Conservation (phyloP, 2,888 invertebrate genomes). For the Epistrophe grossulariae region DNA sequence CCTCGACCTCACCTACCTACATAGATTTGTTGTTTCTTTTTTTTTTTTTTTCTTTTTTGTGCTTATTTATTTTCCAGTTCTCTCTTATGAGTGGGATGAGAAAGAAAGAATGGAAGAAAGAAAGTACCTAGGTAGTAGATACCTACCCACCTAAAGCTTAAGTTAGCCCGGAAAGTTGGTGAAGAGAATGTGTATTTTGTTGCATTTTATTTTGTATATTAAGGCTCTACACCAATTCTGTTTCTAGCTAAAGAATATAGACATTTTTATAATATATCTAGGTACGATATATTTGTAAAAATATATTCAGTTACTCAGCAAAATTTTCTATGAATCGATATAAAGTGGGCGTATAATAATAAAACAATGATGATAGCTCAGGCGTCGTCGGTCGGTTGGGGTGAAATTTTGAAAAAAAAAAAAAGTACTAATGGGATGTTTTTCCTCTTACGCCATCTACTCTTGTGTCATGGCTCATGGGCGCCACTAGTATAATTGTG, state of each 20-base stretch:
- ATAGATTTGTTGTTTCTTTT: too few species aligned
- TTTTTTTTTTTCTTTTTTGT: conserved; percentile 8
- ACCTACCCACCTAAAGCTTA: conserved; percentile 9
- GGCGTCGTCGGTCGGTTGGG: conserved; percentile 21
- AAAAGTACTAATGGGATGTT: conserved; percentile 55
- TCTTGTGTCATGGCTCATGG: conserved; percentile 37
- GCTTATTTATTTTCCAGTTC: conserved; percentile 1
- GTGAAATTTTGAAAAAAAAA: conserved; percentile 5
- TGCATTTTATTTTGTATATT: conserved; percentile 54
- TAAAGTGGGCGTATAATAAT: conserved; percentile 50
- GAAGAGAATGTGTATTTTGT: conserved; percentile 51
- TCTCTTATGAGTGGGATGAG: conserved; percentile 34
- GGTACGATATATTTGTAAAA: conserved; percentile 4
- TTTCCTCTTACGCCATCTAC: conserved; percentile 65
- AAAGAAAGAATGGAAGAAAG: conserved; percentile 9
- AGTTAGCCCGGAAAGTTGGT: background rate
- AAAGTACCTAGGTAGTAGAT: background rate
- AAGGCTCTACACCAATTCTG: conserved; percentile 32
- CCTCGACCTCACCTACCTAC: conserved; percentile 15
- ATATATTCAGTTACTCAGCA: conserved; percentile 59
- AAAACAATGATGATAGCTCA: conserved; percentile 26
- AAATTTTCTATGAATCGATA: conserved; percentile 69
- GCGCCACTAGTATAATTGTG: conserved; percentile 25
- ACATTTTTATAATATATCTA: conserved; percentile 2
- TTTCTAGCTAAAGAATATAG: background rate